Evolutionary conservation across 2,797 vertebrate species (phyloP).

Genomic region (Chiloscyllium punctatum): DNA sequence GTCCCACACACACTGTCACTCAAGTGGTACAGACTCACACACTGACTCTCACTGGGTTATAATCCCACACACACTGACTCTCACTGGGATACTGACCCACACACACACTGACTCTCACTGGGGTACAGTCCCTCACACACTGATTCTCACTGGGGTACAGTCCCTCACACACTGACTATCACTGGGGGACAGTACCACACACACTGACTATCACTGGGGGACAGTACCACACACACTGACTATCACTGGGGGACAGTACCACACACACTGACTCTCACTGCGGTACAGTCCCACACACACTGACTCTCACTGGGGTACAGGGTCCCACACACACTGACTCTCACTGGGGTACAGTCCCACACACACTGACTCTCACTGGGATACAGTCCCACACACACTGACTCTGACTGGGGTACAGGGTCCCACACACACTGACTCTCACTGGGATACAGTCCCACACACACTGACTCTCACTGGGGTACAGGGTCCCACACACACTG

Average conservation of each 20-base stretch:
- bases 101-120: background rate
- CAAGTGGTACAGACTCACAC: background rate
- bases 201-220: too few relatives aligned
- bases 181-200: background rate
- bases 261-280: background rate
- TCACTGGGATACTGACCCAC: too few relatives aligned
- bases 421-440: background rate
- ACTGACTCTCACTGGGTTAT: too few relatives aligned
- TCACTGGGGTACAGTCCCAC: background rate
- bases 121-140: background rate
- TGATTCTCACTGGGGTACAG: background rate
- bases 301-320: background rate
- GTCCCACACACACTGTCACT: background rate
- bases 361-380: too few relatives aligned
- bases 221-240: too few relatives aligned
- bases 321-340: background rate
- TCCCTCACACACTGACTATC: background rate
- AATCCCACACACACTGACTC: too few relatives aligned
- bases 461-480: too few relatives aligned
- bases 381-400: too few relatives aligned
- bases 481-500: too few relatives aligned
- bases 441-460: background rate
- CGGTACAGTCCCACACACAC: background rate
- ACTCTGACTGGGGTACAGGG: background rate
- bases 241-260: too few relatives aligned